Percentiles rank a stretch among this genome's conserved stretches.
Evolutionary conservation across 2,888 invertebrate species (phyloP).

Genomic region (Callimorpha dominula): DNA sequence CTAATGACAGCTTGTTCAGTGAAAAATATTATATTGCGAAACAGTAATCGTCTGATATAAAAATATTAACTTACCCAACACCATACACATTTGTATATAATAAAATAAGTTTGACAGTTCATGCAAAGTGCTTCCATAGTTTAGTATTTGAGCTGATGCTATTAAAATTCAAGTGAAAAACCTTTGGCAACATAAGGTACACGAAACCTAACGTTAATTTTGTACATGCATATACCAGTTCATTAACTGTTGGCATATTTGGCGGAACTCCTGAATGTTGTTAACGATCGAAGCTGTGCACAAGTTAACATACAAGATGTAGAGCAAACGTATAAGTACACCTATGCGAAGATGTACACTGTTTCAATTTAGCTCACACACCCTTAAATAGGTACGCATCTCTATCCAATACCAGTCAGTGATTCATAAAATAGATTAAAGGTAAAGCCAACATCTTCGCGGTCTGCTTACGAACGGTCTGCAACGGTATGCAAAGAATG

Average conservation of each 20-base stretch:
- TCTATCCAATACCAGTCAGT: background rate
- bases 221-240: slow-evolving; percentile 12
- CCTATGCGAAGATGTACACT: background rate
- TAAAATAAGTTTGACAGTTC: background rate
- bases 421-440: background rate
- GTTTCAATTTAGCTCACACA: background rate
- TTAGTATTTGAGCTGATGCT: background rate
- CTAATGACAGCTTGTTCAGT: background rate
- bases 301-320: slow-evolving; percentile 12
- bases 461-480: too few relatives aligned
- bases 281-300: slow-evolving; percentile 15
- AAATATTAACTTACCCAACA: background rate
- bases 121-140: background rate
- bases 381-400: background rate
- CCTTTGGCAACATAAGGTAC: slow-evolving; percentile 8
- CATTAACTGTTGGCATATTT: slow-evolving; percentile 24
- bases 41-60: background rate
- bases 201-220: slow-evolving; percentile 8
- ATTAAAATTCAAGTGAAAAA: background rate
- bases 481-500: too few relatives aligned
- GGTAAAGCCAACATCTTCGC: too few relatives aligned
- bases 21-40: background rate
- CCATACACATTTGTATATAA: background rate
- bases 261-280: slow-evolving; percentile 22
- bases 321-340: background rate